phyloP scores from a whole-genome alignment of 2,888 invertebrate species.

The Drosophila planitibia region DNA sequence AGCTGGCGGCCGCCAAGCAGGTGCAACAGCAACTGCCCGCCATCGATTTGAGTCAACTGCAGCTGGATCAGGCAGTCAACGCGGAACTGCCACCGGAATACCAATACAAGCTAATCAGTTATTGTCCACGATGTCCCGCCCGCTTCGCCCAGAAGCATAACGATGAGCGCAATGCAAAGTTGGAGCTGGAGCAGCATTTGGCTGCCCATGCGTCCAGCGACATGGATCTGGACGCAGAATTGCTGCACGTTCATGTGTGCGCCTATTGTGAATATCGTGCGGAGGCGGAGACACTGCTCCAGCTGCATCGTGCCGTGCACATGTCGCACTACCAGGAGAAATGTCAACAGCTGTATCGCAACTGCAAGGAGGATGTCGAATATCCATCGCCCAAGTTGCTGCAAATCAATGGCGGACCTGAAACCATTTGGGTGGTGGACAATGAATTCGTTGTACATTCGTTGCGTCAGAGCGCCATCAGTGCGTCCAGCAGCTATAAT shows the following conservation, averaged over 20 bases:
- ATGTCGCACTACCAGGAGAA: slow-evolving; percentile 92
- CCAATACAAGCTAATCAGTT: slow-evolving; percentile 87
- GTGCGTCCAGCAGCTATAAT: slow-evolving; percentile 64
- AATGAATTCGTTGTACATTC: slow-evolving; percentile 74
- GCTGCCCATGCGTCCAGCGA: slow-evolving; percentile 82
- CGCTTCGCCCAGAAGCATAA: slow-evolving; percentile 87
- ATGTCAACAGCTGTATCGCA: slow-evolving; percentile 89
- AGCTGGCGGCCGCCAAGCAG: slow-evolving; percentile 74
- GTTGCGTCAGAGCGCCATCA: slow-evolving; percentile 42
- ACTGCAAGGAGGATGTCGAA: slow-evolving; percentile 88
- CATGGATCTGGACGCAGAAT: slow-evolving; percentile 41
- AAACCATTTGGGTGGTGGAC: slow-evolving; percentile 84
- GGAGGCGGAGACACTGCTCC: slow-evolving; percentile 89
- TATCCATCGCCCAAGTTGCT: slow-evolving; percentile 89
- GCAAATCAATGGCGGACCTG: slow-evolving; percentile 80
- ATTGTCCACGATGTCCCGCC: slow-evolving; percentile 93
- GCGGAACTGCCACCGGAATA: slow-evolving; percentile 70
- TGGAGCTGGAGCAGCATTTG: slow-evolving; percentile 90
- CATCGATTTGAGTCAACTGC: slow-evolving; percentile 77
- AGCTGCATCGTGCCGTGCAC: slow-evolving; percentile 90
- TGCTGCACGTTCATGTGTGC: slow-evolving; percentile 87
- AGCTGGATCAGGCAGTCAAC: slow-evolving; percentile 50
- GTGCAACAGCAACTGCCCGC: slow-evolving; percentile 61
- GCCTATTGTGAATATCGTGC: slow-evolving; percentile 92
- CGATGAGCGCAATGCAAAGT: slow-evolving; percentile 87